Evolutionary conservation across 2,113 vertebrate genomes (phyloP).

Genomic region (Bagarius yarrelli): DNA sequence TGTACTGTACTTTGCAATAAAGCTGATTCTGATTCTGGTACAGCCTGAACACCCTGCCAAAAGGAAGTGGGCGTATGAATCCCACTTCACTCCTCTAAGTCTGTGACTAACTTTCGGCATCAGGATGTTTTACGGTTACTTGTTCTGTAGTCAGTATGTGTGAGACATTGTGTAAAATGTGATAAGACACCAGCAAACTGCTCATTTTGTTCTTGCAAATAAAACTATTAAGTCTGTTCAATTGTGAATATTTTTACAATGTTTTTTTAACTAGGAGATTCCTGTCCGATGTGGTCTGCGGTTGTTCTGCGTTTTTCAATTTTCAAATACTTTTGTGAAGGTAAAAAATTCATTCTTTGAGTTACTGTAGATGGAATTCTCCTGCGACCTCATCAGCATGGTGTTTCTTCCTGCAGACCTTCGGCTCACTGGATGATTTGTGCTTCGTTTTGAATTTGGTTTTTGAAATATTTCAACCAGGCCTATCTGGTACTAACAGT

Average conservation of each 20-base stretch:
- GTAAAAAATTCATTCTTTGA: background rate
- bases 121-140: background rate
- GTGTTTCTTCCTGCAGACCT: background rate
- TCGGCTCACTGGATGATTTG: background rate
- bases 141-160: background rate
- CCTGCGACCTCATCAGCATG: background rate
- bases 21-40: no score
- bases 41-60: background rate
- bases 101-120: background rate
- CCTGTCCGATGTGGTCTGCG: background rate
- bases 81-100: background rate
- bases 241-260: background rate
- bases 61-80: background rate
- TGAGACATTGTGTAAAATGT: background rate
- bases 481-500: background rate
- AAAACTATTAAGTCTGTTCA: background rate
- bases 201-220: background rate
- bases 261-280: background rate
- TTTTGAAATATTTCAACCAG: background rate
- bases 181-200: background rate
- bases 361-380: background rate
- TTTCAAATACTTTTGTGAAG: background rate
- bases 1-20: no score
- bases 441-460: background rate
- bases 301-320: background rate